Base-by-base conservation (phyloP, 2,888 invertebrate species). In the Hyposoter didymator region DNA sequence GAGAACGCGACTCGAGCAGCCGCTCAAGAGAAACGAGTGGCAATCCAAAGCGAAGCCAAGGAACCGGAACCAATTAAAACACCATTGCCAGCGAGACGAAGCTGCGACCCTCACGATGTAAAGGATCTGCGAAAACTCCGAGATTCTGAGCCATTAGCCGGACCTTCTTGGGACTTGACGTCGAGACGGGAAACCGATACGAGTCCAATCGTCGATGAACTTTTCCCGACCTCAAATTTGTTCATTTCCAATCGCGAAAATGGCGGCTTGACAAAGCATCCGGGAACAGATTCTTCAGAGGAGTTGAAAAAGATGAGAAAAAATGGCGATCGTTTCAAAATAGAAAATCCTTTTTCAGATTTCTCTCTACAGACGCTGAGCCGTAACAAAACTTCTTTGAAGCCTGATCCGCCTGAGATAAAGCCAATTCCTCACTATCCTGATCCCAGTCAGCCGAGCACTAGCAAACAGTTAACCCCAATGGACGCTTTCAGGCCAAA, bases 311-410 rank as follows among this genome's bases (percentile, higher is more conserved):
- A 7, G 19, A 52, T 35, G 6, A 64, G 7, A 7, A 59, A 73
- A 6, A n/a, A 76, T 10, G 10, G 35, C n/a, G 80, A 86, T 43
- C 19, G 45, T 32, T 88, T 88, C 66, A 84, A 52, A n/a, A 88
- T 88, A 32, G 86, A 86, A 43, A 75, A 84, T 64, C 83, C 86
- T 19, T 85, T 89, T 17, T 87, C 88, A 10, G 88, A 89, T 76
- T 88, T 89, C 72, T 87, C 88, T 2, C 78, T 88, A 1, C 87
- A 87, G 39, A 78, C 74, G 32, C n/a, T 82, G 2, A 70, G 28
- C 17, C 55, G 62, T 14, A 69, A 69, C 8, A 73, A 78, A 17
- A 73, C 12, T 55, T 7, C 22, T n/a, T 10, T 59, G 7, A 78
- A 64, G 43, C 43, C 45, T n/a, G n/a, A 55, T 0, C 43, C 17